These are phyloP conservation scores for Sminthurides aquaticus DNA, from an alignment of 2,888 invertebrate species.

Conservation along the genomic window DNA sequence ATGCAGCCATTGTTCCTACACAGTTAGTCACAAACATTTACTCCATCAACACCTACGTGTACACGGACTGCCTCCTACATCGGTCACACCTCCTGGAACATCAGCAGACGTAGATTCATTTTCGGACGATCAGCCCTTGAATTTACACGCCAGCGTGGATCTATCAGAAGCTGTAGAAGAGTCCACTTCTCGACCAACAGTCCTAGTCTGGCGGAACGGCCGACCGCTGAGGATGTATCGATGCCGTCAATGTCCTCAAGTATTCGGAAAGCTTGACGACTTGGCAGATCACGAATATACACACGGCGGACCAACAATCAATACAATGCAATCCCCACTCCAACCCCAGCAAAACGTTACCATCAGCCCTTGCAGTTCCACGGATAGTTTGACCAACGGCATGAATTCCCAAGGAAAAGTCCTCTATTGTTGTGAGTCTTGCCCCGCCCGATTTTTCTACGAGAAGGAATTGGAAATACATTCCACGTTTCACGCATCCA, in stretches of 20 bases:
- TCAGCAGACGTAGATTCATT: background rate
- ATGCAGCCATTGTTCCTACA: conserved; percentile 59
- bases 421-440: conserved; percentile 66
- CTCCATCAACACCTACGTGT: conserved; percentile 76
- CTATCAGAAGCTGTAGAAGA: background rate
- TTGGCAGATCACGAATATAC: conserved; percentile 66
- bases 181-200: conserved; percentile 45
- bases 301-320: conserved; percentile 14
- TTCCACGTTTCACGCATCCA: conserved; percentile 60
- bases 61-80: conserved; percentile 53
- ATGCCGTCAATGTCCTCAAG: conserved; percentile 75
- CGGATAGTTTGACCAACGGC: conserved; percentile 1
- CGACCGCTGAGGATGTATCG: conserved; percentile 73
- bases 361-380: conserved; percentile 14
- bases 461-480: conserved; percentile 68
- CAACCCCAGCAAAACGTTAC: conserved; percentile 21
- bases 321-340: conserved; percentile 13
- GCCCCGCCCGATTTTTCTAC: conserved; percentile 74
- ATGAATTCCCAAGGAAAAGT: conserved; percentile 28
- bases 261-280: conserved; percentile 69
- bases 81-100: background rate
- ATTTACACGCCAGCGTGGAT: conserved; percentile 10
- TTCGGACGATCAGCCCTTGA: conserved; percentile 19
- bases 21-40: conserved; percentile 55
- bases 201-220: conserved; percentile 67